Evolutionary conservation across 2,797 vertebrate genomes (phyloP).

Genomic region (Triplophysa bombifrons): DNA sequence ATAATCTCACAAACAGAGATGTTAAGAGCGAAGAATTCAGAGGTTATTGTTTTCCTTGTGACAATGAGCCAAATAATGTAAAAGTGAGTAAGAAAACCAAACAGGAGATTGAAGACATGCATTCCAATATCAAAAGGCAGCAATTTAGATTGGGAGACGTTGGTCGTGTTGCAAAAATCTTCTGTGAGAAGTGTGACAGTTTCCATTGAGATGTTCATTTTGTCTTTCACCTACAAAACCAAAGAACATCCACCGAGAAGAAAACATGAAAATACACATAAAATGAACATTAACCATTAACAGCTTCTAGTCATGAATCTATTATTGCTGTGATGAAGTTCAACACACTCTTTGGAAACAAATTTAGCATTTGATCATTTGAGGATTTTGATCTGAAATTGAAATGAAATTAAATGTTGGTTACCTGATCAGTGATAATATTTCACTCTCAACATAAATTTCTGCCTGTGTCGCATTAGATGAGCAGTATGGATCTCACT

Average conservation of each 20-base stretch:
- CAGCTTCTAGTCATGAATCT: too few species aligned
- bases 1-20: constrained; percentile 41
- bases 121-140: neutral
- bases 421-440: neutral
- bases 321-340: too few species aligned
- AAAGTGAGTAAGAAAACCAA: neutral
- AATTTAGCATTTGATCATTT: neutral
- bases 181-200: neutral
- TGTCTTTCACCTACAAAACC: neutral
- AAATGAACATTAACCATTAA: too few species aligned
- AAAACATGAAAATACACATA: neutral
- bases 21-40: constrained; percentile 45
- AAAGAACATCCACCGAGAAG: neutral
- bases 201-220: neutral
- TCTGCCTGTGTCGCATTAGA: neutral
- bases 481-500: neutral
- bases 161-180: neutral
- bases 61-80: neutral
- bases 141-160: neutral
- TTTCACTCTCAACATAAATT: too few species aligned
- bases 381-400: neutral
- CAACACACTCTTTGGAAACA: neutral
- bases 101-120: neutral
- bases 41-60: neutral
- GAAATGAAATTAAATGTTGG: neutral